A percentile compares a stretch with the other conserved stretches of the same genome.
Evolutionary conservation across 53 echinoderm and acorn worm species (phyloP).

Genomic region (Apostichopus leukothele): DNA sequence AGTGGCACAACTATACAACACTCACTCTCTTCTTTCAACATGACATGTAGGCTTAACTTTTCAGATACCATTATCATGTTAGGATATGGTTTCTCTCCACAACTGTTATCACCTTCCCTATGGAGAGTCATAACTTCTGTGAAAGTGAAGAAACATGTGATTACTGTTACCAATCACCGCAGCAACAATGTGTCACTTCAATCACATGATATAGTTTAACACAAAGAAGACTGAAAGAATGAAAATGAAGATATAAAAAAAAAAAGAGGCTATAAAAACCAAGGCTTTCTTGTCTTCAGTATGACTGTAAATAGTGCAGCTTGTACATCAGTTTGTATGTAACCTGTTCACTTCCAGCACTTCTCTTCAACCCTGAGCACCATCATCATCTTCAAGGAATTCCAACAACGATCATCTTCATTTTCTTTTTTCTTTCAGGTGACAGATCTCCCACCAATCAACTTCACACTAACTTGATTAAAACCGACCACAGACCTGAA

Average conservation of each 20-base stretch:
- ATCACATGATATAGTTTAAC: no score
- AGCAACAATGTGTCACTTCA: no score
- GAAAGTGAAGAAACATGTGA: no score
- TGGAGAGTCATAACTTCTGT: no score
- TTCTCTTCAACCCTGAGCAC: not conserved
- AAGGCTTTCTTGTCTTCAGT: no score
- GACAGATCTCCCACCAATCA: constrained; percentile 16
- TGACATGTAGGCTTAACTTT: not conserved
- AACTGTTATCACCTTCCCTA: no score
- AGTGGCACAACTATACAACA: not conserved
- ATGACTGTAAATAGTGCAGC: no score
- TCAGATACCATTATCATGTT: constrained; percentile 8
- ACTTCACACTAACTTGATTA: constrained; percentile 8
- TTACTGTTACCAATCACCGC: no score
- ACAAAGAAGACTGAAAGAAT: no score
- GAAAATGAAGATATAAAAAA: not conserved
- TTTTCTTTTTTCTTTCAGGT: not conserved
- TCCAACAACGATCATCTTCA: not conserved
- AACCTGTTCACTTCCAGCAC: not conserved
- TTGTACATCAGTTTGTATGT: not conserved
- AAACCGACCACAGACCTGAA: constrained; percentile 1
- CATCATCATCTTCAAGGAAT: no score
- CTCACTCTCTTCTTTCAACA: not conserved
- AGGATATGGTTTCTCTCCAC: not conserved
- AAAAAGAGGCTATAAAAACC: not conserved